These are phyloP conservation scores for Chouioia cunea DNA, from an alignment of 2,888 invertebrate species.

Conservation along the genomic window DNA sequence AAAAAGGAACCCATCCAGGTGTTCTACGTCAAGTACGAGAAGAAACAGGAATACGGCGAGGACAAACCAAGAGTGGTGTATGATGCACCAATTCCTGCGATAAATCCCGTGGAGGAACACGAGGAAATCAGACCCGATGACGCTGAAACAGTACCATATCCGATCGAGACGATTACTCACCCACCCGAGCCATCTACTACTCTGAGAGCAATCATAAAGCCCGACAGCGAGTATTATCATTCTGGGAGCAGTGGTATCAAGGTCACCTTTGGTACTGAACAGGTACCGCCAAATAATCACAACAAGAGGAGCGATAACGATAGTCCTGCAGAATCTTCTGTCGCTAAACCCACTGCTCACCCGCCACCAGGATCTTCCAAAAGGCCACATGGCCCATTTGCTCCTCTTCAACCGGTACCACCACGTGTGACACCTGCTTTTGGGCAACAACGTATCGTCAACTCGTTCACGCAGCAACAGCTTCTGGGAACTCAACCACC, in stretches of 20 bases:
- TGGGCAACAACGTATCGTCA: constrained; percentile 64
- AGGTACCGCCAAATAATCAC: constrained; percentile 65
- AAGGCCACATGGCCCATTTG: constrained; percentile 66
- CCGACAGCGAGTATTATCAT: constrained; percentile 87
- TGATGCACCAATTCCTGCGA: constrained; percentile 84
- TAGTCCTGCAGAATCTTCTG: constrained; percentile 62
- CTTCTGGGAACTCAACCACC: constrained; percentile 61
- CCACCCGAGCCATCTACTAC: constrained; percentile 80
- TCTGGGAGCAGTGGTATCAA: constrained; percentile 82
- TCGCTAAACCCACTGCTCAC: constrained; percentile 51
- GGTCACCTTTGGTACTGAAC: constrained; percentile 83
- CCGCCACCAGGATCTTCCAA: constrained; percentile 58
- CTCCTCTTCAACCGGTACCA: constrained; percentile 58
- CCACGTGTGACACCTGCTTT: constrained; percentile 62
- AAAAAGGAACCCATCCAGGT: constrained; percentile 90
- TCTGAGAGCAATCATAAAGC: constrained; percentile 85
- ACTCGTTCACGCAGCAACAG: constrained; percentile 67
- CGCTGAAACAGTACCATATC: constrained; percentile 67
- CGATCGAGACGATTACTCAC: constrained; percentile 72
- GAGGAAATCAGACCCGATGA: constrained; percentile 67
- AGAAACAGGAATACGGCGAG: constrained; percentile 80
- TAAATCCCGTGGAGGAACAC: constrained; percentile 79
- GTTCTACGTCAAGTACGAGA: constrained; percentile 90
- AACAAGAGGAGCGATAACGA: constrained; percentile 62
- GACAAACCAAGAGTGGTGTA: constrained; percentile 81